Evolutionary conservation across 1,140 invertebrate genomes (phyloP).

Genomic region (Aleiodes sp.): DNA sequence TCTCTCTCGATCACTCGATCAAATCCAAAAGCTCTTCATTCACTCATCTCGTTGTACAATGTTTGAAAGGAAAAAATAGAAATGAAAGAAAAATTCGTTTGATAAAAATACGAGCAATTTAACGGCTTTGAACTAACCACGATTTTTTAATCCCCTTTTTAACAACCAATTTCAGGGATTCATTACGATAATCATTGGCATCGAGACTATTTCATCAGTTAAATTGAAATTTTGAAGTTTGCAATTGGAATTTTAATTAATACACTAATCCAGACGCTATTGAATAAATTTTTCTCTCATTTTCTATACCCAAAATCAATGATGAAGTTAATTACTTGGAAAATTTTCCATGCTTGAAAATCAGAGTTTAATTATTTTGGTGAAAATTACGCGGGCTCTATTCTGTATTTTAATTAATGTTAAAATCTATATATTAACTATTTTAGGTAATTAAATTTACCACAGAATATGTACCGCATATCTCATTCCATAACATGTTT

Average conservation of each 20-base stretch:
- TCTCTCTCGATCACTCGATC: constrained; percentile 13
- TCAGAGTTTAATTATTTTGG: constrained; percentile 1
- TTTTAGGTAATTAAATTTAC: constrained; percentile 19
- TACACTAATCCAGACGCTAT: not conserved
- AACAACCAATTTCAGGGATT: not conserved
- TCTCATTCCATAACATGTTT: too few relatives aligned
- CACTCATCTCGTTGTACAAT: not conserved
- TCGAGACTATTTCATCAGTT: too few relatives aligned
- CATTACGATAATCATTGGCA: not conserved
- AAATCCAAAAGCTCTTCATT: not conserved
- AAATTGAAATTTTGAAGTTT: too few relatives aligned
- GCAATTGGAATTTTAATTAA: too few relatives aligned
- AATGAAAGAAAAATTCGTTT: constrained; percentile 5
- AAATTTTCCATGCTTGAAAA: too few relatives aligned
- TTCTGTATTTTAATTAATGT: not conserved
- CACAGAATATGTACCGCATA: too few relatives aligned
- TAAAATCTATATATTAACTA: not conserved
- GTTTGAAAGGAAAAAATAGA: not conserved
- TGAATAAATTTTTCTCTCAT: not conserved
- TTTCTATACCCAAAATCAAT: too few relatives aligned
- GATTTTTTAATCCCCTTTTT: not conserved
- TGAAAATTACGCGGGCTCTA: not conserved
- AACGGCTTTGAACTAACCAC: not conserved
- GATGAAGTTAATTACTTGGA: too few relatives aligned
- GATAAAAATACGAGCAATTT: constrained; percentile 5